Base-by-base conservation (phyloP, 2,888 invertebrate species). In the Scotopteryx bipunctaria region DNA sequence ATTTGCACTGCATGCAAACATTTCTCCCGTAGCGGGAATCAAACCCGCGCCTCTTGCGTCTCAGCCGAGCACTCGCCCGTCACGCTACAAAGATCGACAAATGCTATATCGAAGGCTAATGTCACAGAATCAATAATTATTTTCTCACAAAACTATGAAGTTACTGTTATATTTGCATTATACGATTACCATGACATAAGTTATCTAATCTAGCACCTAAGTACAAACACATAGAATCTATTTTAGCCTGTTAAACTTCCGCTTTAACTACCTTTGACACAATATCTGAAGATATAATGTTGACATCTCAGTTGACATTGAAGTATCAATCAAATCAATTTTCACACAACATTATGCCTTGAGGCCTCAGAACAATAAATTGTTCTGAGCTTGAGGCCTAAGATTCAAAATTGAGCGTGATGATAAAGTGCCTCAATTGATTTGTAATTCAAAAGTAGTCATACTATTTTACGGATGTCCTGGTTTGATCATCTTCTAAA, bases 241-340 rank as follows among this genome's bases (percentile, higher is more conserved):
- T 44, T 66, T 66, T 71, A 11, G 44, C 37, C 54, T 38, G 40
- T 25, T 33, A 25, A 35, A 56, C 58, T 73, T 71, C 69, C 71
- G 67, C 25, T 46, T n/a, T 66, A 51, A 52, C 57, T 51, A 71
- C 69, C 69, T 73, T 68, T 74, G 69, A 67, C 72, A 69, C 70
- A 66, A 73, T 77, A 68, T 59, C 59, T 57, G 48, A 65, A 61
- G 55, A 9, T n/a, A n/a, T n/a, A n/a, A n/a, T n/a, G n/a, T 52
- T 55, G 43, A 11, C 3, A 1, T 5, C 2, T 31, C 31, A 51
- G 57, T 59, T 70, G 76, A 72, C 75, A 75, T 74, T 76, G 75
- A 70, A 67, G 38, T 33, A 47, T 37, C 38, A 9, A 48, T 36
- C 23, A 17, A 40, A 27, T 14, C 43, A 47, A 57, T 52, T 45